Base-by-base conservation (phyloP, 2,888 invertebrate species). In the Sisyra terminalis region DNA sequence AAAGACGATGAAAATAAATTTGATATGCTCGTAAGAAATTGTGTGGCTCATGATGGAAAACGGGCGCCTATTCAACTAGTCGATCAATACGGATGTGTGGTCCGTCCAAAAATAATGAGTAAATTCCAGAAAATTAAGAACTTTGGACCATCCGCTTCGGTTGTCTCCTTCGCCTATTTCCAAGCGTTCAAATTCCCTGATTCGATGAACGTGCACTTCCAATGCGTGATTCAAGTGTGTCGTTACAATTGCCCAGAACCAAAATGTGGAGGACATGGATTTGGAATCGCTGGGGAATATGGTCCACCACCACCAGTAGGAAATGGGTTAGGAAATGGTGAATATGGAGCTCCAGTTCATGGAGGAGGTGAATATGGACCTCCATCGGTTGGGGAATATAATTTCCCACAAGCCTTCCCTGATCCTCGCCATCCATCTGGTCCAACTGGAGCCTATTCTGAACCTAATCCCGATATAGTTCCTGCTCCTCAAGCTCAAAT, bases 151-250 rank as follows among this genome's bases (percentile, higher is more conserved):
- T 88, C 89, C 16, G 92, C 92, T 3, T 89, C 89, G 0, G 92
- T 92, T 3, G 89, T 92, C 11, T 89, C 89, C 42, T 92, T 90
- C 58, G 90, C 92, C 10, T 89, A 92, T 66, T 92, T 92, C 83
- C 90, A 92, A 66, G 92, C 92, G 5, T 92, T 92, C 69, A 92
- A 92, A 64, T 92, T 92, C 76, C 92, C 92, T 2, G 92, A 92
- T 60, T 89, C 89, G 9, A 92, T 92, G 90, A 90, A 92, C 59
- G 92, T 92, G 3, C 90, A 90, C 71, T 92, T 92, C 81, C 92
- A 92, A 61, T 92, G 92, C 59, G 89, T 90, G 35, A 92, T 92
- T 52, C 92, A 92, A 68, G 90, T 92, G 3, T 92, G 92, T 56
- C 74, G 90, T 52, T 87, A 88, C 61, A 88, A 90, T 58, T 92